A percentile compares a stretch with the other conserved stretches of the same genome.
Evolutionary conservation across 2,888 invertebrate species (phyloP).

Genomic region (Oxyteleia sp.): DNA sequence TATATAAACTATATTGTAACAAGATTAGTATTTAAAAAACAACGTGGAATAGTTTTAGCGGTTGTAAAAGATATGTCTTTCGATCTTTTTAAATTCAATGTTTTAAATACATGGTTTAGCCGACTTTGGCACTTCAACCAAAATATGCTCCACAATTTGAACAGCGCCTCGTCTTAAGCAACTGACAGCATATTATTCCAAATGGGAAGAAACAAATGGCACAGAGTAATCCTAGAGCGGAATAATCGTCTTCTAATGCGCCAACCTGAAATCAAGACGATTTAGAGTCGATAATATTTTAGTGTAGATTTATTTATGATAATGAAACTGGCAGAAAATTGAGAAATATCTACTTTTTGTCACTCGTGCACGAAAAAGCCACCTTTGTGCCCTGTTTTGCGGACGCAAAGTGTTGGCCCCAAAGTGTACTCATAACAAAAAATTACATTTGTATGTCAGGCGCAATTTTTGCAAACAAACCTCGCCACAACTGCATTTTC

Average conservation of each 20-base stretch:
- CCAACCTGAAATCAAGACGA: constrained; percentile 91
- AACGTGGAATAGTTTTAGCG: background rate
- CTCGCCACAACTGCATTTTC: too few relatives aligned
- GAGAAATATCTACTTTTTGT: too few relatives aligned
- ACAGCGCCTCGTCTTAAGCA: constrained; percentile 94
- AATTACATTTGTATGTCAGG: too few relatives aligned
- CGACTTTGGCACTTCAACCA: constrained; percentile 87
- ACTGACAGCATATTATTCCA: constrained; percentile 95
- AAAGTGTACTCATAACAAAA: too few relatives aligned
- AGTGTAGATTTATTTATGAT: too few relatives aligned
- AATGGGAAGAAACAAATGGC: constrained; percentile 95
- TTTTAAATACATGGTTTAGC: background rate
- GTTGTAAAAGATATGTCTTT: constrained; percentile 13
- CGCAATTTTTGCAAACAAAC: too few relatives aligned
- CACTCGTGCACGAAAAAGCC: too few relatives aligned
- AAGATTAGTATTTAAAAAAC: background rate
- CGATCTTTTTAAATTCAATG: background rate
- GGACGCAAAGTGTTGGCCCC: too few relatives aligned
- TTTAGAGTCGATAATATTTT: too few relatives aligned
- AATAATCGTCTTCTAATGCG: constrained; percentile 95
- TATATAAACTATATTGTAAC: constrained; percentile 5
- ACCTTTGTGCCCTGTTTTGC: too few relatives aligned
- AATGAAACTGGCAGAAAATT: too few relatives aligned
- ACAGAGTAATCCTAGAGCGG: constrained; percentile 94
- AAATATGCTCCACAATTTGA: constrained; percentile 96